A percentile compares a stretch with the other conserved stretches of the same genome.
Conservation (phyloP, 1,140 invertebrate genomes). For the Bombus confusus region DNA sequence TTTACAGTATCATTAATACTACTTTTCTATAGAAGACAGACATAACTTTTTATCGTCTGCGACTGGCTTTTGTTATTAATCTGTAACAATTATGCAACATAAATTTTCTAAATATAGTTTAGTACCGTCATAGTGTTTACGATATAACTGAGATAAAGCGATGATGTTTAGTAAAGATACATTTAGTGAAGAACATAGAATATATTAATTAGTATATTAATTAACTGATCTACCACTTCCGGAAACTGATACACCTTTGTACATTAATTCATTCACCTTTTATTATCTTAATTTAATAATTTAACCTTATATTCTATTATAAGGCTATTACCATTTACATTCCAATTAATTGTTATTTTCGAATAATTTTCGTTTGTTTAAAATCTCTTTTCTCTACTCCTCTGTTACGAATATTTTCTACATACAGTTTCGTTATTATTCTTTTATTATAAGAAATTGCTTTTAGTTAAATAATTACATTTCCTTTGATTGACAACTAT, state of each 20-base stretch:
- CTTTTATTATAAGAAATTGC: too few species aligned
- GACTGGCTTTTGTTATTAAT: neutral
- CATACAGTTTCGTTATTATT: neutral
- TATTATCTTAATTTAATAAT: neutral
- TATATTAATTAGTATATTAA: neutral
- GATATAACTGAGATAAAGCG: neutral
- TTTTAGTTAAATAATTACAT: too few species aligned
- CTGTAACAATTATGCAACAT: neutral
- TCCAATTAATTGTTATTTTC: too few species aligned
- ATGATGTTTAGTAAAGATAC: neutral
- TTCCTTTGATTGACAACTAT: too few species aligned
- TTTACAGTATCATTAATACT: neutral
- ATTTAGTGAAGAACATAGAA: too few species aligned
- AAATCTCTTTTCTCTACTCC: neutral
- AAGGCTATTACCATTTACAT: too few species aligned
- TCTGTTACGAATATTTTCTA: neutral
- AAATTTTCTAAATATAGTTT: neutral
- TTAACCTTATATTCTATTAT: neutral
- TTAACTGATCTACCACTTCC: neutral
- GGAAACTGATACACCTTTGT: neutral
- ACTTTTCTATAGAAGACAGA: neutral
- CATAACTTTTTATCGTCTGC: neutral
- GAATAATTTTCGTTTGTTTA: neutral
- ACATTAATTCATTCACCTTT: neutral
- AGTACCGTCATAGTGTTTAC: neutral